Conservation (phyloP, 2,888 invertebrate genomes). For the Ganaspis brasiliensis region DNA sequence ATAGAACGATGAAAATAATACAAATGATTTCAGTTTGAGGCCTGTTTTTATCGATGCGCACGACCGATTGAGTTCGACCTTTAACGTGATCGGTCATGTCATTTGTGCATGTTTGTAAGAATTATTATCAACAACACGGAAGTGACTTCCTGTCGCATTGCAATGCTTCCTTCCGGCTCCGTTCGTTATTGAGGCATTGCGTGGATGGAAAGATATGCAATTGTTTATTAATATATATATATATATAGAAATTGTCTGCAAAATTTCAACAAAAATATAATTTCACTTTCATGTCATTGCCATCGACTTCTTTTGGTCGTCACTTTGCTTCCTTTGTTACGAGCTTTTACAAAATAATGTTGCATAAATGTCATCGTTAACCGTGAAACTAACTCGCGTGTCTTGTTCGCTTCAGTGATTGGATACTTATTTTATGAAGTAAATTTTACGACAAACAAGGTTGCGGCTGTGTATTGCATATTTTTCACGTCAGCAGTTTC, state of each 20-base stretch:
- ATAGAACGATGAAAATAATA: conserved; percentile 27
- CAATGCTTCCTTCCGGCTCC: conserved; percentile 69
- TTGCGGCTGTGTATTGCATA: conserved; percentile 1
- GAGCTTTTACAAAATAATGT: conserved; percentile 16
- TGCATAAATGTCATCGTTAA: conserved; percentile 43
- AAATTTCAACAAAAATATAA: conserved; percentile 13
- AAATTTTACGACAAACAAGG: conserved; percentile 32
- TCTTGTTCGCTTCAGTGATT: conserved; percentile 35
- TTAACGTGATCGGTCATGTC: conserved; percentile 37
- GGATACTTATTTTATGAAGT: conserved; percentile 29
- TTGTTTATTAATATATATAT: conserved; percentile 6
- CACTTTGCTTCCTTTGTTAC: conserved; percentile 4
- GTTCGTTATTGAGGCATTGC: conserved; percentile 61
- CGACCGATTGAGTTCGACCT: conserved; percentile 32
- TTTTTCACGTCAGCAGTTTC: background rate
- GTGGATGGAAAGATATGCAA: conserved; percentile 17
- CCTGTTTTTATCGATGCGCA: conserved; percentile 33
- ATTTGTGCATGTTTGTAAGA: conserved; percentile 38
- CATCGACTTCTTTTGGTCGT: background rate
- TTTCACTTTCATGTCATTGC: conserved; percentile 24
- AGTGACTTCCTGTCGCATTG: conserved; percentile 70
- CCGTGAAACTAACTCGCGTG: conserved; percentile 41
- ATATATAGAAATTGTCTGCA: conserved; percentile 17
- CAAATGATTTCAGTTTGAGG: conserved; percentile 24
- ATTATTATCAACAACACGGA: conserved; percentile 66